phyloP scores from a whole-genome alignment of 2,797 vertebrate species.

The Chelidonichthys spinosus region DNA sequence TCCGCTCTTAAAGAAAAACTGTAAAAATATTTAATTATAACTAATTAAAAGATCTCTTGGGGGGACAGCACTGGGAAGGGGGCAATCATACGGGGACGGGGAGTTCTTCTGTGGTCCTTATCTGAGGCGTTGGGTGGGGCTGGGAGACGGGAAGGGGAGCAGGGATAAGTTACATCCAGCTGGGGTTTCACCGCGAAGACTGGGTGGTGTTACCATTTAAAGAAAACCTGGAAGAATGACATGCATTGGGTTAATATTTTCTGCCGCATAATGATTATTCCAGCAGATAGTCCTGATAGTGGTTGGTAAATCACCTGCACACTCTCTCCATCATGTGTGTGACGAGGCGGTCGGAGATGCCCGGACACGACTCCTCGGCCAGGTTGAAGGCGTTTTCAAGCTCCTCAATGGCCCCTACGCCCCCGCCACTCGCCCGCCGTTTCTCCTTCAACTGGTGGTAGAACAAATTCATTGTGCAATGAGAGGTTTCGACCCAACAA shows the following conservation, averaged over 20 bases:
- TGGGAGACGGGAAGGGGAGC: constrained; percentile 49
- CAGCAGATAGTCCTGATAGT: background rate
- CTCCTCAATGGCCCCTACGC: constrained; percentile 93
- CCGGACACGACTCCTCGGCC: constrained; percentile 97
- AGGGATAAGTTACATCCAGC: constrained; percentile 60
- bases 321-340: constrained; percentile 95
- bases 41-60: constrained; percentile 85
- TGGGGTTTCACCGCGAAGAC: constrained; percentile 75
- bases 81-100: constrained; percentile 38
- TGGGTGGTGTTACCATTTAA: constrained; percentile 81
- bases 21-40: constrained; percentile 88
- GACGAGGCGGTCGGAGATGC: constrained; percentile 97
- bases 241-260: background rate
- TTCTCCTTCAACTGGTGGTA: constrained; percentile 90
- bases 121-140: constrained; percentile 49
- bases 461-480: background rate
- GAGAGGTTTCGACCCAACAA: background rate
- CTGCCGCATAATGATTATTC: background rate
- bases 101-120: constrained; percentile 67
- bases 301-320: constrained; percentile 85
- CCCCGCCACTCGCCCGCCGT: constrained; percentile 88
- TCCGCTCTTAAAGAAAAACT: constrained; percentile 85
- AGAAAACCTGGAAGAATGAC: constrained; percentile 73
- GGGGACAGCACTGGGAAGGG: constrained; percentile 47
- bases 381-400: constrained; percentile 97